These are phyloP conservation scores for Fringilla coelebs DNA, from an alignment of 2,797 vertebrate genomes.

Conservation along the genomic window DNA sequence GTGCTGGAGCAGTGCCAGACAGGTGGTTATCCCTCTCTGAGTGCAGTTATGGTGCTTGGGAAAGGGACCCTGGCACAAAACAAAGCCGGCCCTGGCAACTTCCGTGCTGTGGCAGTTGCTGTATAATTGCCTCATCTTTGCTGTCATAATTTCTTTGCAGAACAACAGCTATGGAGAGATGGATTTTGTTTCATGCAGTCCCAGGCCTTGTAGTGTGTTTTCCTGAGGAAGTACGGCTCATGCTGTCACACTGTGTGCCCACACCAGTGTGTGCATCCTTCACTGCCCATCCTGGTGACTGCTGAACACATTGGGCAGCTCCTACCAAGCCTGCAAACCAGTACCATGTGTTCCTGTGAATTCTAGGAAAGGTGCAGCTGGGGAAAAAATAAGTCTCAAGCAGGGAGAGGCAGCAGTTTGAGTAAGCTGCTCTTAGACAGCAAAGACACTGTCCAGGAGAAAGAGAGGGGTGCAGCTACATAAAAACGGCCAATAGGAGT, in stretches of 20 bases:
- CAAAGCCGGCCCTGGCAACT: neutral
- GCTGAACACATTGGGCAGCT: neutral
- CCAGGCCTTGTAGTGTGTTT: neutral
- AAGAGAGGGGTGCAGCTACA: neutral
- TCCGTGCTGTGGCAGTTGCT: neutral
- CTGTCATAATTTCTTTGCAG: neutral
- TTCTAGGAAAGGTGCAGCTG: neutral
- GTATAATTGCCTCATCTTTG: neutral
- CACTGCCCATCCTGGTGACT: neutral
- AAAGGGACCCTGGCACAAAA: neutral
- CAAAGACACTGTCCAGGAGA: neutral
- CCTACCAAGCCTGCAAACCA: neutral
- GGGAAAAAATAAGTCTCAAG: neutral
- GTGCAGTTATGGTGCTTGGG: neutral
- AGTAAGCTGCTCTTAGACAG: neutral
- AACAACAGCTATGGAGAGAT: neutral
- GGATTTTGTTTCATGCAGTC: neutral
- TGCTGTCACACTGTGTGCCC: fast-evolving
- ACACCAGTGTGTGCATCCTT: neutral
- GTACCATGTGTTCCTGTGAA: neutral
- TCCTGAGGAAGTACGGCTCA: neutral
- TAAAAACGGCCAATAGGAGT: neutral
- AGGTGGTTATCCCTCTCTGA: neutral
- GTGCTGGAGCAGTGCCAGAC: neutral
- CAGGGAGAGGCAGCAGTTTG: neutral